A percentile compares a stretch with the other conserved stretches of the same genome.
phyloP scores from a whole-genome alignment of 2,113 vertebrate species.

The Porphyrio hochstetteri region DNA sequence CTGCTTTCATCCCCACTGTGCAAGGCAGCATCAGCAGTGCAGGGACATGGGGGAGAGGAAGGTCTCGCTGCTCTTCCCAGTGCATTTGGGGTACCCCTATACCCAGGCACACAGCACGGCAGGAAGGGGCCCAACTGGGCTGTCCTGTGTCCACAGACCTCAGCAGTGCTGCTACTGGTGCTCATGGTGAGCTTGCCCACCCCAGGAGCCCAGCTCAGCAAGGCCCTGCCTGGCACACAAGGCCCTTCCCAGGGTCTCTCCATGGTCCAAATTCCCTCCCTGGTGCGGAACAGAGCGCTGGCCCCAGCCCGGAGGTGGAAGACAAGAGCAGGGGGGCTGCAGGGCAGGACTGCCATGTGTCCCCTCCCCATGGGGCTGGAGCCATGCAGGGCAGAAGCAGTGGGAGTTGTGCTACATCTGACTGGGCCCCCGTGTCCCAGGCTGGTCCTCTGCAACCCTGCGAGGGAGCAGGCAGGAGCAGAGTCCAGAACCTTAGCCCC shows the following conservation, averaged over 20 bases:
- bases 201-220: not conserved
- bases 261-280: not conserved
- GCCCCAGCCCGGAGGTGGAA: not conserved
- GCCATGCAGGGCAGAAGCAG: not conserved
- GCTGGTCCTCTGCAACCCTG: not conserved
- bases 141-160: rapidly evolving
- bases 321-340: not conserved
- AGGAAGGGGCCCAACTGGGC: not conserved
- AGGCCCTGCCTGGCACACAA: not conserved
- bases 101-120: not conserved
- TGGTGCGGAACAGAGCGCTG: not conserved
- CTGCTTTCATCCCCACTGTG: not conserved
- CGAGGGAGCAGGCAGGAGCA: rapidly evolving
- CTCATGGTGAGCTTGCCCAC: not conserved
- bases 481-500: not conserved
- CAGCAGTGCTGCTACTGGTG: not conserved
- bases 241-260: not conserved
- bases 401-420: rapidly evolving
- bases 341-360: not conserved
- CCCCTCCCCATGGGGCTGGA: not conserved
- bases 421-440: rapidly evolving
- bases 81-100: too few species aligned
- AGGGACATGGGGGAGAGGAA: rapidly evolving
- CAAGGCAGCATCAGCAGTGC: rapidly evolving
- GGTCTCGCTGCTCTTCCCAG: not conserved